These are phyloP conservation scores for Rhincodon typus DNA, from an alignment of 2,797 vertebrate species.

Conservation along the genomic window DNA sequence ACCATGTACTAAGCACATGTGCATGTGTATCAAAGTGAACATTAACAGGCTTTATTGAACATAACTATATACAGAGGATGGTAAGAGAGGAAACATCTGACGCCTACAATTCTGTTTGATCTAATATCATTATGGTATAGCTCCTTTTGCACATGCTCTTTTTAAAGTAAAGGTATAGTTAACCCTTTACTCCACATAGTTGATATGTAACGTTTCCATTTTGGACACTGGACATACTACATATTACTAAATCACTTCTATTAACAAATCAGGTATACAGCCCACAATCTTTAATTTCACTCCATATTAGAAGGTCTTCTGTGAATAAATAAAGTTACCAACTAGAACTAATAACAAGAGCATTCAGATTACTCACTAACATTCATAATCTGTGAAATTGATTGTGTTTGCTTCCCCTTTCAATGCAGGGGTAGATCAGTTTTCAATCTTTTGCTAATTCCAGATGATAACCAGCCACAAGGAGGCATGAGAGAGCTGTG, in stretches of 20 bases:
- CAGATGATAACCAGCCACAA: background rate
- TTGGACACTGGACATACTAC: background rate
- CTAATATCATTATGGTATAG: too few species aligned
- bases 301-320: background rate
- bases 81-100: too few species aligned
- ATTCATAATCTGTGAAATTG: background rate
- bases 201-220: background rate
- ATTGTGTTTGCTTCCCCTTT: background rate
- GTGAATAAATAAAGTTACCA: background rate
- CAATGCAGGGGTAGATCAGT: background rate
- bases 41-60: too few species aligned
- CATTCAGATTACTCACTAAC: background rate
- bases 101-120: too few species aligned
- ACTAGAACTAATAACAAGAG: background rate
- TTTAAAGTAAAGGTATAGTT: too few species aligned
- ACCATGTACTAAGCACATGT: too few species aligned
- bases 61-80: too few species aligned
- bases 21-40: too few species aligned
- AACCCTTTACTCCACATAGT: background rate
- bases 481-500: constrained; percentile 6
- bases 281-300: background rate
- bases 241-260: background rate
- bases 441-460: background rate
- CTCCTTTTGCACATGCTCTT: too few species aligned
- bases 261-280: background rate